These are phyloP conservation scores for Syngnathus typhle DNA, from an alignment of 2,113 vertebrate species.

Conservation along the genomic window DNA sequence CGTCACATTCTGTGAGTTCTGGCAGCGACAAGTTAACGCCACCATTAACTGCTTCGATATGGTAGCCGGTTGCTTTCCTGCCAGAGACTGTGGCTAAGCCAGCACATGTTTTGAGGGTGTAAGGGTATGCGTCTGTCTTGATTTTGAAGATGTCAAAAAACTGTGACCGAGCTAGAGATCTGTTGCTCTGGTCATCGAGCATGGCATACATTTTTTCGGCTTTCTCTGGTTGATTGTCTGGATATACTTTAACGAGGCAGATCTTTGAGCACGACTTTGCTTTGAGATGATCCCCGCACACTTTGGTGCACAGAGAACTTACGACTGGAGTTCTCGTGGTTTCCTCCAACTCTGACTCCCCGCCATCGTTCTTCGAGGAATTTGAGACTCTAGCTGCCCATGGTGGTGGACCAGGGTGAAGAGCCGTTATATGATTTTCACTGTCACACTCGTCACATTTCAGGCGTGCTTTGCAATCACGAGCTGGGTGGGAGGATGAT, in stretches of 20 bases:
- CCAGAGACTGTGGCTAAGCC: background rate
- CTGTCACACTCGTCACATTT: background rate
- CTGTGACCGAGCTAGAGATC: background rate
- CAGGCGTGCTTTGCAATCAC: background rate
- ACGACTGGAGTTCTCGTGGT: too few species aligned
- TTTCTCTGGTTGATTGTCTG: background rate
- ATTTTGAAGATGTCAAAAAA: background rate
- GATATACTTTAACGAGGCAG: background rate
- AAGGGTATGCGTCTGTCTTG: background rate
- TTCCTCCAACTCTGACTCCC: background rate
- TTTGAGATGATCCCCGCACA: background rate
- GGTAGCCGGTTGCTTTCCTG: too few species aligned
- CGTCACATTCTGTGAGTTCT: background rate
- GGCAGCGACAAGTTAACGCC: background rate
- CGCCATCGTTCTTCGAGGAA: background rate
- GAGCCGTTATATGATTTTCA: background rate
- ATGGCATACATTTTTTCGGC: conserved; percentile 1
- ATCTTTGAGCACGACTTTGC: background rate
- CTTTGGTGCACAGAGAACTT: background rate
- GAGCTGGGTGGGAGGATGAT: background rate
- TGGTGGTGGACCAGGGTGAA: background rate
- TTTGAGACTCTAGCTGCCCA: background rate
- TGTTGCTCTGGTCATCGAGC: background rate
- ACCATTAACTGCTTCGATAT: background rate
- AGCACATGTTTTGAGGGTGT: background rate